phyloP scores from a whole-genome alignment of 2,797 vertebrate genomes.

The Synaphobranchus kaupii region DNA sequence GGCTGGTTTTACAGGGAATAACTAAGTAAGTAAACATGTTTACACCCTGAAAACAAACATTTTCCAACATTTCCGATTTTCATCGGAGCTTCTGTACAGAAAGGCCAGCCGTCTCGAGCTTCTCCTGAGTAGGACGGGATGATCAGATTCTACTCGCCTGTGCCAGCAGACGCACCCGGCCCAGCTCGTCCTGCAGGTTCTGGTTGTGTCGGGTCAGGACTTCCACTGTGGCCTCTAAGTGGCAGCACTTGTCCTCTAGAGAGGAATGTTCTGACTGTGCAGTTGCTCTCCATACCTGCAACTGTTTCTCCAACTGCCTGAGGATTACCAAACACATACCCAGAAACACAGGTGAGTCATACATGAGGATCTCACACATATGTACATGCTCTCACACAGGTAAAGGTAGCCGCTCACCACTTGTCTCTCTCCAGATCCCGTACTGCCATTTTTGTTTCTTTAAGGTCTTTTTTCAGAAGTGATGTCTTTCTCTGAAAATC shows the following conservation, averaged over 20 bases:
- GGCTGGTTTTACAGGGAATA: neutral
- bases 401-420: constrained; percentile 53
- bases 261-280: constrained; percentile 70
- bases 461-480: constrained; percentile 56
- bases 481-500: constrained; percentile 44
- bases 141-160: constrained; percentile 52
- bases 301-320: constrained; percentile 72
- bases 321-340: neutral
- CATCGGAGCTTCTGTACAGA: neutral
- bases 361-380: neutral
- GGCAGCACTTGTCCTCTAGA: constrained; percentile 74
- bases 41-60: neutral
- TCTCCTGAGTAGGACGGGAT: neutral
- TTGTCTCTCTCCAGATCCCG: constrained; percentile 71
- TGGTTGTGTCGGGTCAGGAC: constrained; percentile 69
- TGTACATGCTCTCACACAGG: neutral
- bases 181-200: constrained; percentile 66
- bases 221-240: constrained; percentile 77
- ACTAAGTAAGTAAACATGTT: neutral
- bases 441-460: constrained; percentile 46
- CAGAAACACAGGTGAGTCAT: neutral
- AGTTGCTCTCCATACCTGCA: constrained; percentile 71
- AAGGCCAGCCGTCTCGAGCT: neutral
- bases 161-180: constrained; percentile 62
- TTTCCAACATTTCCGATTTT: neutral